These are phyloP conservation scores for Notarius lentiginosus DNA, from an alignment of 2,113 vertebrate species.

Conservation along the genomic window DNA sequence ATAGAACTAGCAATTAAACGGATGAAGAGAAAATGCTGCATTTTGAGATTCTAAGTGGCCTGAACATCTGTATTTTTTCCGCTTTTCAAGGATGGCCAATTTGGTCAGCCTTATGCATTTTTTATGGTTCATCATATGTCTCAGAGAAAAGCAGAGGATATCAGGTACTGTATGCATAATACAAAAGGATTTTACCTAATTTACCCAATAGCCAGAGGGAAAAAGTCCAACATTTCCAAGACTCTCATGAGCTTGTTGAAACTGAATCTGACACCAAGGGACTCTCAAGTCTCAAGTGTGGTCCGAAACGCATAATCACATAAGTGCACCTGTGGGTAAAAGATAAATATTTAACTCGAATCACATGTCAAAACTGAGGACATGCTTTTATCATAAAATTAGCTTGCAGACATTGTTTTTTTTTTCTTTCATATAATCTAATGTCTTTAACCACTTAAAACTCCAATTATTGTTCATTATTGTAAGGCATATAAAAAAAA, in stretches of 20 bases:
- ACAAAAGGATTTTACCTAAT: conserved; percentile 23
- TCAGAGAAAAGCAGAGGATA: conserved; percentile 3
- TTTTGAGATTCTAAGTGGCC: neutral
- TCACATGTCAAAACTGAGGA: neutral
- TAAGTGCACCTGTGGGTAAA: neutral
- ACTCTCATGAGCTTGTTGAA: conserved; percentile 8
- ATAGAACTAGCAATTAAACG: neutral
- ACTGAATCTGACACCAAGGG: neutral
- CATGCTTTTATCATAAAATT: neutral
- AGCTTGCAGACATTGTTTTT: neutral
- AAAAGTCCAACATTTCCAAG: conserved; percentile 15
- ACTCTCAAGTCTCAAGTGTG: conserved; percentile 14
- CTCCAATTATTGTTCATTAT: neutral
- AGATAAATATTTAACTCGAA: neutral
- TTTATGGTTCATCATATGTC: conserved; percentile 1
- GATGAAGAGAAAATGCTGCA: neutral
- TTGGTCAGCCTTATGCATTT: conserved; percentile 23
- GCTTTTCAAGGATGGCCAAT: neutral
- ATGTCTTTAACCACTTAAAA: neutral
- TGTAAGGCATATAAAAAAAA: neutral
- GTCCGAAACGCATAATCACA: conserved; percentile 2
- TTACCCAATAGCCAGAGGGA: conserved; percentile 25
- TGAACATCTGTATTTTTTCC: neutral
- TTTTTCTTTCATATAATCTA: neutral
- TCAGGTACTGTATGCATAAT: conserved; percentile 22